These are phyloP conservation scores for Tenthredo livida DNA, from an alignment of 2,888 invertebrate species.

Conservation along the genomic window DNA sequence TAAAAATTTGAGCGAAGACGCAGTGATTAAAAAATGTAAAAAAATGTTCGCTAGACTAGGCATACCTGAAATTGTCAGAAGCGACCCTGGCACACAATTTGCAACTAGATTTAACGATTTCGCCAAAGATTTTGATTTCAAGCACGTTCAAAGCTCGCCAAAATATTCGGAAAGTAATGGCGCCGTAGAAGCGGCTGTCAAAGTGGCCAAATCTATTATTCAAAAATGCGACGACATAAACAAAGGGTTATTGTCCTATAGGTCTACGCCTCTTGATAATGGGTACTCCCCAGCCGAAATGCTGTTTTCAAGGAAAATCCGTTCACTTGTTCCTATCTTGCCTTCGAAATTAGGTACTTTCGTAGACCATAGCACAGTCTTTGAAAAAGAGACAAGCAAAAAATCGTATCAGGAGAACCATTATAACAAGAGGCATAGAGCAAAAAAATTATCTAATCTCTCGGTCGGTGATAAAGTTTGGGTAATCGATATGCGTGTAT, in stretches of 20 bases:
- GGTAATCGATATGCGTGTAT: constrained; percentile 60
- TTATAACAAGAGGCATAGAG: constrained; percentile 58
- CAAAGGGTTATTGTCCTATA: constrained; percentile 52
- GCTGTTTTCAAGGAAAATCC: constrained; percentile 49
- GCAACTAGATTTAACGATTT: constrained; percentile 33
- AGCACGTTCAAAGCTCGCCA: constrained; percentile 60
- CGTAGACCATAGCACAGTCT: constrained; percentile 36
- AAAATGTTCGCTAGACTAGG: constrained; percentile 55
- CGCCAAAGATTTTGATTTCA: constrained; percentile 55
- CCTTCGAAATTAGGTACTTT: constrained; percentile 32
- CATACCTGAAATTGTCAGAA: constrained; percentile 62
- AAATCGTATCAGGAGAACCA: constrained; percentile 52
- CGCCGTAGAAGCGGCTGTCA: constrained; percentile 58
- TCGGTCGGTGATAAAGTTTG: constrained; percentile 60
- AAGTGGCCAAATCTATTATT: constrained; percentile 58
- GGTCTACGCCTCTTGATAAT: constrained; percentile 51
- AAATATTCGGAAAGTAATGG: constrained; percentile 61
- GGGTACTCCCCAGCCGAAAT: constrained; percentile 54
- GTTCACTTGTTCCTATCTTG: constrained; percentile 47
- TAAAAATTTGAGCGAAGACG: constrained; percentile 2
- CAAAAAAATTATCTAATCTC: constrained; percentile 55
- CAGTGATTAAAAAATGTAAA: constrained; percentile 54
- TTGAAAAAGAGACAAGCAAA: constrained; percentile 52
- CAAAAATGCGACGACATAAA: constrained; percentile 52
- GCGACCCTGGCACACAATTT: constrained; percentile 61